Base-by-base conservation (phyloP, 2,797 vertebrate species). In the Enteromius mattozi region DNA sequence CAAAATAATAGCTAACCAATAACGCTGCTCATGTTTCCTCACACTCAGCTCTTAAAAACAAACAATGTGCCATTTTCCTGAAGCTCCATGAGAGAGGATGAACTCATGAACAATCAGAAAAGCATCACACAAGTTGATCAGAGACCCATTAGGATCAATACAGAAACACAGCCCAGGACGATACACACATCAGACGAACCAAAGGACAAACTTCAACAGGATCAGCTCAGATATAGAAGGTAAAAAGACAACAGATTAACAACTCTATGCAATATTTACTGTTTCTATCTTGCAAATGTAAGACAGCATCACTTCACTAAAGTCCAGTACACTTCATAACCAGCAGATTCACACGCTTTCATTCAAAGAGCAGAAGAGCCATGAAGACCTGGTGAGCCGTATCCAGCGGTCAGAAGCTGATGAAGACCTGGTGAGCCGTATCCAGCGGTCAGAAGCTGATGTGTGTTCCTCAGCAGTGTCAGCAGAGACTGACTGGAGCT, bases 131-230 rank as follows among this genome's bases (percentile, higher is more conserved):
- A 16, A 9, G 19, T 8, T n/a, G 17, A n/a, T 56, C 8, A 3
- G 8, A 54, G 51, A 54, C 6, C 51, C 17, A 8, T 1, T 3
- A 0, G 0, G 0, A n/a, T 8, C 21, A n/a, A 8, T 0, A 2
- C 51, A 54, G 51, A 54, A 21, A 21, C 51, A 1, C 51, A n/a
- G 51, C 19, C 17, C 51, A 3, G 19, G 51, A 54, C 51, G 19
- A 54, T 5, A 61, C 56, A 12, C 56, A 61, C 56, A 12, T 2
- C 33, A 66, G 63, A 66, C 3, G 17, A 21, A 0, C 54, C 8
- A 12, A 4, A 56, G 21, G 0, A 66, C 17, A 5, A 21, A 21
- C 17, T 10, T 5, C 33, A 37, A 12, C 65, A 6, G 19, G 17
- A 69, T n/a, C 66, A 59, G 17, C 2, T 51, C 49, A 7, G 56